A percentile compares a stretch with the other conserved stretches of the same genome.
Conservation (phyloP, 2,797 vertebrate species). For the Crypturellus tataupa region DNA sequence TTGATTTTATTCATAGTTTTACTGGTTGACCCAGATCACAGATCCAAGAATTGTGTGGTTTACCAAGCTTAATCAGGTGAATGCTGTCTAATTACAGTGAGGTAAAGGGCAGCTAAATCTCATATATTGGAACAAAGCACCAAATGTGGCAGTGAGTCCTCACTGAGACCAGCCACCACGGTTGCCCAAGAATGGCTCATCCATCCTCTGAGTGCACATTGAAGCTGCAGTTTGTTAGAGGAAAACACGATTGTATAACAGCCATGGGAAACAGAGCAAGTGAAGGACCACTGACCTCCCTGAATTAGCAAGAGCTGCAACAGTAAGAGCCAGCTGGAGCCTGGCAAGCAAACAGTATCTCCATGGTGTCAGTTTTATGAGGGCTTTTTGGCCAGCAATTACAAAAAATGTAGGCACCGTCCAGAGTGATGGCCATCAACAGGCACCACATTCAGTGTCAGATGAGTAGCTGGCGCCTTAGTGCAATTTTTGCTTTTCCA, state of each 20-base stretch:
- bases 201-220: background rate
- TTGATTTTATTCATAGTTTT: background rate
- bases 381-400: background rate
- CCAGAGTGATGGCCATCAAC: background rate
- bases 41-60: background rate
- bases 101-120: background rate
- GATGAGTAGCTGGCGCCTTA: fast-evolving
- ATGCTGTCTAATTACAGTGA: background rate
- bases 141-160: background rate
- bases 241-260: background rate
- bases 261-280: no score
- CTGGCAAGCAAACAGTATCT: background rate
- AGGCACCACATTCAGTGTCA: background rate
- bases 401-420: background rate
- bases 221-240: background rate
- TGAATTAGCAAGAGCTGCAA: background rate
- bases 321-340: background rate
- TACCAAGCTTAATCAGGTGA: background rate
- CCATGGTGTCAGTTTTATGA: background rate
- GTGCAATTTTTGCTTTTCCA: background rate
- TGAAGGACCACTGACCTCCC: background rate
- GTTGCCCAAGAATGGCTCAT: background rate
- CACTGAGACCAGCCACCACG: background rate
- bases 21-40: background rate
- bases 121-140: no score